Conservation (phyloP, 2,888 invertebrate species). For the Taphrorychus bicolor region DNA sequence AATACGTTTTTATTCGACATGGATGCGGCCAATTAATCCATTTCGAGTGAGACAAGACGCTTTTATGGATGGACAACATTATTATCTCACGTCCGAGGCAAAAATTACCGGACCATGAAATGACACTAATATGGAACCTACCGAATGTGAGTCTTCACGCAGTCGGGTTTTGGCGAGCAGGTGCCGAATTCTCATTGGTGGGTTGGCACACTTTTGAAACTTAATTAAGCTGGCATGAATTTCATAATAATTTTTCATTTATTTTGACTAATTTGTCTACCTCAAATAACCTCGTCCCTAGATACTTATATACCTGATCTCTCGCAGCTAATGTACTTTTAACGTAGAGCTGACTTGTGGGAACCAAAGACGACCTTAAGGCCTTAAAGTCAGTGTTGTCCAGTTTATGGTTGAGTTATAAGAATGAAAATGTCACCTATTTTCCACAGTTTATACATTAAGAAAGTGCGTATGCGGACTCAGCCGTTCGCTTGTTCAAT, state of each 20-base stretch:
- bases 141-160: neutral
- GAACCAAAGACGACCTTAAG: too few species aligned
- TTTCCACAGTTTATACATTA: slow-evolving; percentile 35
- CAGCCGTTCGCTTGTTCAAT: slow-evolving; percentile 33
- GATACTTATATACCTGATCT: too few species aligned
- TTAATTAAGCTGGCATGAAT: too few species aligned
- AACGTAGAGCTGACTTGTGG: too few species aligned
- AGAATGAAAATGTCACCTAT: slow-evolving; percentile 34
- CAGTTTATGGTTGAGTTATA: too few species aligned
- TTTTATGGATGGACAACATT: neutral
- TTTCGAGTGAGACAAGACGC: neutral
- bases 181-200: neutral
- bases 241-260: too few species aligned
- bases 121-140: neutral
- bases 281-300: too few species aligned
- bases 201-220: too few species aligned
- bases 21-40: neutral
- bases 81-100: neutral
- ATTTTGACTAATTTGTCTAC: too few species aligned
- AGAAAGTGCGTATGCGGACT: slow-evolving; percentile 40
- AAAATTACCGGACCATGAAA: neutral
- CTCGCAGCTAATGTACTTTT: too few species aligned
- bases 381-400: too few species aligned
- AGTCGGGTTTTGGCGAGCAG: neutral
- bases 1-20: too few species aligned